These are phyloP conservation scores for Leptopilina boulardi DNA, from an alignment of 1,140 invertebrate genomes.

Conservation along the genomic window DNA sequence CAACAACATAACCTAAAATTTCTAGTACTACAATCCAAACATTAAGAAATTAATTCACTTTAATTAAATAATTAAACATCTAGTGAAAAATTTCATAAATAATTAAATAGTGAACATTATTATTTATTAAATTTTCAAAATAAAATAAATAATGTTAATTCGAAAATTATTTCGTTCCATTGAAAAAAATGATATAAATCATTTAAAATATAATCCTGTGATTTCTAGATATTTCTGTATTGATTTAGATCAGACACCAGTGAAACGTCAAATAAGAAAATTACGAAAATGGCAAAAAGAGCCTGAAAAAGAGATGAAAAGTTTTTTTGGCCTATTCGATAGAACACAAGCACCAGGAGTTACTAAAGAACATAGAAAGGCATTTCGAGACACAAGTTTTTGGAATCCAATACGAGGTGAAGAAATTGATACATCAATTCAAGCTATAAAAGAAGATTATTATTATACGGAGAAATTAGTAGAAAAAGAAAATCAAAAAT, in stretches of 20 bases:
- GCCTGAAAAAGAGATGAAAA: neutral
- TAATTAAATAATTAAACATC: too few species aligned
- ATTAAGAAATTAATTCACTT: too few species aligned
- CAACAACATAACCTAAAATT: too few species aligned
- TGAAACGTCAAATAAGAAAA: constrained; percentile 3
- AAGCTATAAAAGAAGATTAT: neutral
- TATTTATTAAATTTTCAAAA: too few species aligned
- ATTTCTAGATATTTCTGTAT: neutral
- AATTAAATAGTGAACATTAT: too few species aligned
- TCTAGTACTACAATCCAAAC: too few species aligned
- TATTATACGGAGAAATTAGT: constrained; percentile 53
- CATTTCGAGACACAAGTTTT: neutral
- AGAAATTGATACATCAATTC: neutral
- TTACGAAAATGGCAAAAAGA: neutral
- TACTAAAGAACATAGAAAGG: too few species aligned
- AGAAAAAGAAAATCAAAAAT: constrained; percentile 70
- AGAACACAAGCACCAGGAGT: neutral
- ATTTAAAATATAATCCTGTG: neutral
- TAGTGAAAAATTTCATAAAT: too few species aligned
- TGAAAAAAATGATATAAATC: neutral
- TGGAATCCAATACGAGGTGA: neutral
- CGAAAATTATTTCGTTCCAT: neutral
- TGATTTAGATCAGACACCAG: neutral
- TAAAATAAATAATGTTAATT: neutral
- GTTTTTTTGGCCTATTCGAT: neutral